Evolutionary conservation across 1,140 invertebrate genomes (phyloP), one percentile per base, ranked within the genome.

Genomic region (Meloidogyne hapla): DNA sequence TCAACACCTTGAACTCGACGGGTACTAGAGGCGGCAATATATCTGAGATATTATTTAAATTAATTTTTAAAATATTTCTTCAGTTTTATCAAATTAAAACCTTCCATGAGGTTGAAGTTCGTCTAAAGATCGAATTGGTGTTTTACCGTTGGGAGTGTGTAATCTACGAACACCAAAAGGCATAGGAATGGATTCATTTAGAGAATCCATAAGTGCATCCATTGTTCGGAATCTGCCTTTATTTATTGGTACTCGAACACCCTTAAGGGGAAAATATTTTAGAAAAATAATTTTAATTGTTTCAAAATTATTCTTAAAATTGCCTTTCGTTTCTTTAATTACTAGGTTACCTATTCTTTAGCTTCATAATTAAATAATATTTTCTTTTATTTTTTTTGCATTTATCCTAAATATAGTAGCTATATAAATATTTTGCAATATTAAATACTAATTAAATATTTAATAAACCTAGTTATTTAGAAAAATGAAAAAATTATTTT

Each of bases 191-290:
- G 66, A 81, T 10, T 62, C 63, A 69, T 86, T 86, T 38, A 86
- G 75, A 25, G 79, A 76, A 75, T 86, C 86, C 76, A 86, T 69
- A 23, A 86, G 75, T 25, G 80, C 78, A 62, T 87, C 78, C 61
- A 86, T 87, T 18, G 69, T 87, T 63, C 85, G 81, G 69, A 86
- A 86, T 10, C 86, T 81, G 12, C 80, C 76, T 74, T 85, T 87
- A 15, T 85, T 82, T 12, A 86, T 73, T 10, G 85, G 85, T 38
- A 86, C 77, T 15, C 86, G 83, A 18, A 87, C 73, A 77, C 85
- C 85, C 85, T 86, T 13, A 25, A 69, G 3, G 28, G 28, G 78
- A 25, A 21, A 26, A 25, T 28, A 33, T 10, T 42, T 42, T n/a
- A 77, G 18, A 23, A n/a, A 63, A 28, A 74, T 63, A 21, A n/a